Evolutionary conservation across 92 coral and sea anemone genomes (phyloP), one percentile per base, ranked within the genome.

Genomic region (Phymanthus crucifer): DNA sequence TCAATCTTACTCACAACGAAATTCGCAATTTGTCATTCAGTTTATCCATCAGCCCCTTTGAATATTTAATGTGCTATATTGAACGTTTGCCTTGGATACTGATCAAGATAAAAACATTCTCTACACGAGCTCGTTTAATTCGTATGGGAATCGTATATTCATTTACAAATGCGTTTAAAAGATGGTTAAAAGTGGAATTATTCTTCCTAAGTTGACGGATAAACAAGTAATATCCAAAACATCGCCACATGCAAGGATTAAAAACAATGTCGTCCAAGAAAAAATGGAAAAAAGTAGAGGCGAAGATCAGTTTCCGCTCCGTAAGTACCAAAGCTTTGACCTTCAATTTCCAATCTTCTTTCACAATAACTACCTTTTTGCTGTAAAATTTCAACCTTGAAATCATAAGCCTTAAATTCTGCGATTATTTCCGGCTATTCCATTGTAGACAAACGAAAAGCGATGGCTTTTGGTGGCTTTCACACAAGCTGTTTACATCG

Each of bases 21-120:
- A 37, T 37, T 23, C 56, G 47, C 72, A 61, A 77, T 77, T 52
- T 77, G 54, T 7, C 81, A 50, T 23, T 77, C 66, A 75, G 71
- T 38, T 61, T 32, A 64, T 77, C 48, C 40, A 36, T 61, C 56
- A 24, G 12, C 81, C 18, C 56, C 18, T 77, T 77, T 77, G 81
- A 69, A 77, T 77, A 77, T 77, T 61, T 61, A 77, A 76, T 76
- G 70, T 77, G 32, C 38, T 35, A 35, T 38, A 37, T 77, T 61
- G 68, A 61, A 61, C 34, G 17, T 58, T 77, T 35, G 72, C 72
- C 72, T 64, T 77, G 72, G 81, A 61, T 61, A 77, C 81, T 27
- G 58, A 40, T 29, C 45, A n/a, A 21, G 38, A 40, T 61, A 35
- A 37, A 64, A 61, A 18, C 1, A 6, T 2, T 57, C 1, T 7